Evolutionary conservation across 2,888 invertebrate species (phyloP), one percentile per base, ranked within the genome.

Genomic region (Tanypteryx hageni): DNA sequence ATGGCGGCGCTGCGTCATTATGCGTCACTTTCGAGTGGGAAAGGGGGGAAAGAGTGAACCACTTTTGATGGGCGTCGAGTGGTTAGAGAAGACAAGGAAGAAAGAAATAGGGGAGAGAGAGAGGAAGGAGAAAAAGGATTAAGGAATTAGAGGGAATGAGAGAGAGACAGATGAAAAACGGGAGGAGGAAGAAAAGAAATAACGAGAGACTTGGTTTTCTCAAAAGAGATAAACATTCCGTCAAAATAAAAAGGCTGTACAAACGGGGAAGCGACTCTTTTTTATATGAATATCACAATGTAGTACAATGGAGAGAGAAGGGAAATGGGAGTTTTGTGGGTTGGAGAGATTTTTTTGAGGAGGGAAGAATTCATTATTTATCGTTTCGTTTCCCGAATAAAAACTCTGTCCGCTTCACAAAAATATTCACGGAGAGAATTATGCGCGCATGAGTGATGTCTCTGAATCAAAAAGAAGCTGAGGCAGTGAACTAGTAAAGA

Each of bases 1-100:
- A 89, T 89, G 89, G 89, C 64, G 68, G 61, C 64, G 16, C 89
- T 68, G 89, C 89, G 68, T 68, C 89, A 89, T 89, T 89, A 89
- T 89, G 89, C 89, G 89, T 68, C 89, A 89, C 64, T 89, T 64
- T 64, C 64, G 14, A 44, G 64, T 44, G 59, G 64, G 31, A 16
- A 44, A 14, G 22, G 18, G 27, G 16, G 64, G 89, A 64, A 64
- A 44, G 27, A 18, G 82, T 9, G 27, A 13, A 31, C 27, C 27
- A 13, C 22, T 85, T 81, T 85, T 58, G n/a, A 85, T 58, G 83
- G 81, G 58, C 13, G 57, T n/a, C 13, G 22, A 85, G 85, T 56
- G 11, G 57, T 58, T 58, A 22, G 0, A n/a, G 57, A 57, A 44
- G 13, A 76, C 22, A 13, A 11, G 58, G 85, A 57, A 56, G n/a